Conservation (phyloP, 2,797 vertebrate species). For the Neostethus bicornis region DNA sequence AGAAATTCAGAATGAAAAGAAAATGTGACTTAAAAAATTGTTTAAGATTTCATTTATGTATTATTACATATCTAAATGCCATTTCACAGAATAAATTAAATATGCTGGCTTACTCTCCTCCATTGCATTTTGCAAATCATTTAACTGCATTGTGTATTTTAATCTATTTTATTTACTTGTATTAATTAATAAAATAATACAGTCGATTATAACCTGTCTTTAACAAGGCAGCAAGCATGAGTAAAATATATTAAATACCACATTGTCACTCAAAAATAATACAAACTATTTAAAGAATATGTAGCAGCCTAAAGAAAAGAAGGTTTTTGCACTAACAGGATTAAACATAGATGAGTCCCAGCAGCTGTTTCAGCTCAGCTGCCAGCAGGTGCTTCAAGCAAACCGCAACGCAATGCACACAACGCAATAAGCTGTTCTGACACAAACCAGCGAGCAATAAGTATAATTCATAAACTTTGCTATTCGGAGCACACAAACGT, state of each 20-base stretch:
- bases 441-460: no score
- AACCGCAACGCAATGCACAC: conserved; percentile 49
- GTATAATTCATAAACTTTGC: no score
- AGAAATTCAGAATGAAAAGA: conserved; percentile 9
- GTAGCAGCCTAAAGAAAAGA: conserved; percentile 52
- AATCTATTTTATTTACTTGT: background rate
- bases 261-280: conserved; percentile 50
- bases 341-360: conserved; percentile 54
- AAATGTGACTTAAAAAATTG: background rate
- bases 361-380: conserved; percentile 64
- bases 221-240: conserved; percentile 16
- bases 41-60: background rate
- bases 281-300: conserved; percentile 58
- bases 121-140: background rate
- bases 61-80: background rate
- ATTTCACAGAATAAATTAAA: background rate
- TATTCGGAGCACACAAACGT: no score
- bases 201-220: conserved; percentile 2
- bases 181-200: background rate
- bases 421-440: conserved; percentile 59
- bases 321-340: conserved; percentile 58
- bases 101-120: background rate
- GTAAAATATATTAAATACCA: conserved; percentile 43
- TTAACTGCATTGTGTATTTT: background rate
- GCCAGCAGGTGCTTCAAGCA: conserved; percentile 67